Base-by-base conservation (phyloP, 2,888 invertebrate species). In the Noctua pronuba region DNA sequence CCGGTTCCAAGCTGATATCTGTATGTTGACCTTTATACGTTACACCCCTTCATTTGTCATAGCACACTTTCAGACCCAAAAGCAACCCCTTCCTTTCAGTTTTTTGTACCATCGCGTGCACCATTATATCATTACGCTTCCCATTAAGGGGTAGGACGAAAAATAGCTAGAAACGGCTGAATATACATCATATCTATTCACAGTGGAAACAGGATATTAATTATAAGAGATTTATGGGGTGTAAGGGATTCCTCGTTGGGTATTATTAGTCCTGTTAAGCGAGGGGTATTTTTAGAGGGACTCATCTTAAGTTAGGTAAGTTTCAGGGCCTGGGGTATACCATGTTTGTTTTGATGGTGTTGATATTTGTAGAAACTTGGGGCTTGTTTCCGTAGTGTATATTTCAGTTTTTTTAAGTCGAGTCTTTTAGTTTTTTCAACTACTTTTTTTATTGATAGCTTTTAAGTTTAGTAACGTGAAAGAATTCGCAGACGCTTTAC, bases 151-250 rank as follows among this genome's bases (percentile, higher is more conserved):
- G 49, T 46, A 16, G 28, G 62, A 73, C 79, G 82, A 84, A 84
- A 84, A 84, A 78, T 73, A 62, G 60, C 72, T 66, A 79, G 82
- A 71, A 82, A 75, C 73, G 35, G 31, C 62, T 70, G 55, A 55
- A 38, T 66, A 84, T 86, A 77, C 67, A 79, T 76, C 76, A 80
- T 74, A 77, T 70, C 79, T 80, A 84, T 76, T 83, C 84, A 87
- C 78, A 84, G 86, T 82, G 75, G 87, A 88, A 91, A 91, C 90
- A 85, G 88, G 90, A 88, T 89, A 92, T 92, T 92, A 92, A 92
- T 92, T 92, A 92, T 85, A 73, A 85, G 70, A 88, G 89, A 92
- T 92, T 90, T 90, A 92, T 90, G 89, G 75, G 79, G 75, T 85
- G 86, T 77, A 81, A 78, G 82, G 79, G 77, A 77, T 76, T 66